Percentiles rank a stretch among this genome's conserved stretches.
Conservation (phyloP, 1,140 invertebrate species). For the Wiebesia pumilae region DNA sequence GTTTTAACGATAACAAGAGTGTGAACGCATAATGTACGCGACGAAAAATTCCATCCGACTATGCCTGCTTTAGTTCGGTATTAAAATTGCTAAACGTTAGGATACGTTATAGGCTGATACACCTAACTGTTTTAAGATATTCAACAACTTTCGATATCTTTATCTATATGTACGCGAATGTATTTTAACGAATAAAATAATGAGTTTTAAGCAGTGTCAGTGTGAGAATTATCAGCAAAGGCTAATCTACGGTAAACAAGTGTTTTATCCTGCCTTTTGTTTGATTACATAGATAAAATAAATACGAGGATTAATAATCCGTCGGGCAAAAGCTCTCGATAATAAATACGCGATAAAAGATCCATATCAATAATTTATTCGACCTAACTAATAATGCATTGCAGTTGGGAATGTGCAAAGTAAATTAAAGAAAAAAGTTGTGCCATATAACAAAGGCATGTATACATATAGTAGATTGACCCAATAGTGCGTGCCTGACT, state of each 20-base stretch:
- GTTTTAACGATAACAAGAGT: neutral
- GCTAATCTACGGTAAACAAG: conserved; percentile 4
- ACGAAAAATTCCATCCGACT: neutral
- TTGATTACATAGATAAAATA: neutral
- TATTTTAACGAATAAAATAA: neutral
- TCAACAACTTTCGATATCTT: neutral
- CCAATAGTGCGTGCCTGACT: neutral
- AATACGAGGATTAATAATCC: neutral
- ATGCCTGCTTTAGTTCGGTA: neutral
- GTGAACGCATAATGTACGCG: neutral
- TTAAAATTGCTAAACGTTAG: neutral
- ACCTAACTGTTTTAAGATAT: neutral
- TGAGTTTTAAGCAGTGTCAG: neutral
- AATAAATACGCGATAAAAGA: neutral
- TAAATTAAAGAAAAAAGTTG: neutral
- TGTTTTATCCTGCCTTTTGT: neutral
- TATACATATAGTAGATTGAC: neutral
- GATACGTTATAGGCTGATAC: neutral
- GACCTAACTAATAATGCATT: neutral
- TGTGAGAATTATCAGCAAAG: neutral
- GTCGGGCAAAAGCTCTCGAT: neutral
- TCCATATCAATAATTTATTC: too few species aligned
- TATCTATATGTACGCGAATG: neutral
- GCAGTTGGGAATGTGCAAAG: neutral
- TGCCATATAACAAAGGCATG: too few species aligned